Evolutionary conservation across 2,797 vertebrate species (phyloP), one percentile per base, ranked within the genome.

Genomic region (Phrynocephalus guinanensis): DNA sequence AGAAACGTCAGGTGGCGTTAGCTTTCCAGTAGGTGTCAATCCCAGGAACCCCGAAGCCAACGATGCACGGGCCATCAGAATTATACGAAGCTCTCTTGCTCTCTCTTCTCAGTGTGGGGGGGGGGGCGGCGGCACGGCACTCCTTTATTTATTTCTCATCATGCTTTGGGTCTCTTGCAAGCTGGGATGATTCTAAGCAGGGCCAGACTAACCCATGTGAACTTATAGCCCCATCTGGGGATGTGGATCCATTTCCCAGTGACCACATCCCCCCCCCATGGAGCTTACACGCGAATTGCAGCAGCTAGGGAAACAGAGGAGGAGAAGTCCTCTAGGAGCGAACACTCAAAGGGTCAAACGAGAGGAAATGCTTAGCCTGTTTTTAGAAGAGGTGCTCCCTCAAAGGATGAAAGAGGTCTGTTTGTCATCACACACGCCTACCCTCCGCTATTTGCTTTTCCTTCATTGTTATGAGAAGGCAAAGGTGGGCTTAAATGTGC

Each of bases 1-100:
- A 56, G 84, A 79, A 60, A 16, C 6, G 6, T 5, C 3, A 2
- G 11, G 26, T 0, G 82, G 80, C 9, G 1, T 4, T 1, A 2
- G 38, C 63, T 78, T 77, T 78, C 8, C 4, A 6, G 60, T 10
- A 30, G 71, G 33, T 13, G 28, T 66, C 66, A 10, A 18, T 26
- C 3, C 66, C 33, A 67, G 26, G 2, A 33, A 33, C 22, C 26
- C 7, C 3, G 60, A 26, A 78, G 24, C 63, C 30, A 56, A 70
- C 18, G 75, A 26, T 63, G 15, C 11, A 15, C 16, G 16, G 60
- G 11, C 11, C 16, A 4, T 18, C 11, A 13, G 67, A n/a, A n/a
- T 71, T 20, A 20, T 22, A 28, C 7, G 20, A 52, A 50, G 16
- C 15, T 70, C 44, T 50, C 44, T 26, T 33, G 18, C 18, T 81